These are phyloP conservation scores for Brienomyrus longianalis DNA, from an alignment of 2,113 vertebrate genomes.

Conservation along the genomic window DNA sequence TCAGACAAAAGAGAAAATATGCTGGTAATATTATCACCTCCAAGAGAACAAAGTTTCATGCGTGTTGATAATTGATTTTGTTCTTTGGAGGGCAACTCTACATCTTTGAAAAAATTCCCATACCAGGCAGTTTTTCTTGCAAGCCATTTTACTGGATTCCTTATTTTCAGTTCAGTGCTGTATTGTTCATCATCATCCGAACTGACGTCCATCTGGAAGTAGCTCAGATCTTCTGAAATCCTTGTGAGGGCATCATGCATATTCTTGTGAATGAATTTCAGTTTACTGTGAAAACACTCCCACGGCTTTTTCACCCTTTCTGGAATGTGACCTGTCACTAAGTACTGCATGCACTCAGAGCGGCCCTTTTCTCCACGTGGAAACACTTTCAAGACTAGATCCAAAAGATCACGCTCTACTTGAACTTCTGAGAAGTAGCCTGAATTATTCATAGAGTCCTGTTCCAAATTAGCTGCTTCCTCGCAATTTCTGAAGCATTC, in stretches of 20 bases:
- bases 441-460: constrained; percentile 50
- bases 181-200: constrained; percentile 42
- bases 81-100: background rate
- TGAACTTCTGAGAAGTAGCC: constrained; percentile 66
- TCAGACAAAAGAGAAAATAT: constrained; percentile 60
- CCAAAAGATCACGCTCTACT: constrained; percentile 60
- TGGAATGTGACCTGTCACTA: constrained; percentile 64
- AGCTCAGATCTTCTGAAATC: constrained; percentile 71
- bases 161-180: constrained; percentile 41
- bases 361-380: constrained; percentile 31
- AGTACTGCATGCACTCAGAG: constrained; percentile 57
- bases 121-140: constrained; percentile 51
- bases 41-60: constrained; percentile 59
- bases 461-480: constrained; percentile 54
- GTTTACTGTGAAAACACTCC: constrained; percentile 51
- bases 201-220: constrained; percentile 66
- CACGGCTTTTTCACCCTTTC: constrained; percentile 51
- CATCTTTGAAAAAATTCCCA: constrained; percentile 56
- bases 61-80: constrained; percentile 41
- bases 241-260: constrained; percentile 64
- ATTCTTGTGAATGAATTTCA: constrained; percentile 57
- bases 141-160: constrained; percentile 60
- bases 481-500: constrained; percentile 65
- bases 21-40: constrained; percentile 65
- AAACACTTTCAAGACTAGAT: constrained; percentile 60